These are phyloP conservation scores for Sebastes flavidus DNA, from an alignment of 2,797 vertebrate species.

Conservation along the genomic window DNA sequence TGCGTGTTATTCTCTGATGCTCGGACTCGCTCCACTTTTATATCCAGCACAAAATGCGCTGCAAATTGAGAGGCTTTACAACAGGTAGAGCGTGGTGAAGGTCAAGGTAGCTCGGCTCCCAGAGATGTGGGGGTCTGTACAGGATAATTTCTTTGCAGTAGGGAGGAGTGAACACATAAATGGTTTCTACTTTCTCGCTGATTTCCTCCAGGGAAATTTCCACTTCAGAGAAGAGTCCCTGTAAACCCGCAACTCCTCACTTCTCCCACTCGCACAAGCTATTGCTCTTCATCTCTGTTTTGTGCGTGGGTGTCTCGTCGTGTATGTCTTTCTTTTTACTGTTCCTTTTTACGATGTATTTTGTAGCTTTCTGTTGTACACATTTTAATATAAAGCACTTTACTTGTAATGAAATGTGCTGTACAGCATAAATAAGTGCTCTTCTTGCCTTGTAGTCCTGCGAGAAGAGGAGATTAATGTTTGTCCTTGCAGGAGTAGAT, in stretches of 20 bases:
- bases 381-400: background rate
- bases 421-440: background rate
- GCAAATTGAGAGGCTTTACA: constrained; percentile 56
- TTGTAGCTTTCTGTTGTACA: background rate
- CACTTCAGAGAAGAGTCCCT: constrained; percentile 52
- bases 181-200: constrained; percentile 52
- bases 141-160: constrained; percentile 58
- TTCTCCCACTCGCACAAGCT: constrained; percentile 13
- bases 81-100: constrained; percentile 60
- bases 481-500: constrained; percentile 28
- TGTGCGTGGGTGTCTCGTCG: background rate
- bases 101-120: constrained; percentile 41
- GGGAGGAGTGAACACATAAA: constrained; percentile 67
- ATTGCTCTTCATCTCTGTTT: background rate
- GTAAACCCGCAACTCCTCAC: constrained; percentile 22
- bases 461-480: constrained; percentile 20
- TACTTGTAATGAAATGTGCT: background rate
- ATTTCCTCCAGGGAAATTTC: constrained; percentile 73
- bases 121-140: constrained; percentile 34
- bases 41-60: constrained; percentile 37
- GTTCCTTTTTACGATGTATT: background rate
- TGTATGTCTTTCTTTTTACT: background rate
- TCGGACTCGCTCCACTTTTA: constrained; percentile 29
- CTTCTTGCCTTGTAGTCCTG: background rate
- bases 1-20: constrained; percentile 17